Base-by-base conservation (phyloP, 1,140 invertebrate species). In the Lasaia peninsularis region DNA sequence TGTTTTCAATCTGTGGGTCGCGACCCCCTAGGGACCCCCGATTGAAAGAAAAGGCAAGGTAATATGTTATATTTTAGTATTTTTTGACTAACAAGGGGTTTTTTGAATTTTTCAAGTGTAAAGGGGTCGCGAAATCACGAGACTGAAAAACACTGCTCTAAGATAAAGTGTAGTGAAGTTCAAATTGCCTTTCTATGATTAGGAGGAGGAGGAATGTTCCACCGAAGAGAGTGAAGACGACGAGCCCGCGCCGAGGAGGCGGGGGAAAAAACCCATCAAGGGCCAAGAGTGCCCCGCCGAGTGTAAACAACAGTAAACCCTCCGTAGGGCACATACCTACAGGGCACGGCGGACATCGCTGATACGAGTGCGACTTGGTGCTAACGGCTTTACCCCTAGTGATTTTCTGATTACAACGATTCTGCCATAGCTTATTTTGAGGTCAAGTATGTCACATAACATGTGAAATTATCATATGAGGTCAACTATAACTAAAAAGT, bases 161-260 rank as follows among this genome's bases (percentile, higher is more conserved):
- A 6, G 11, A 20, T n/a, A 11, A 16, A 11, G 11, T 20, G 18
- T 48, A 21, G 40, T 10, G 10, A 21, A 48, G 40, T 48, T 48
- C 18, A 48, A 21, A 20, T 48, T 44, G 18, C 40, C 8, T 48
- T 48, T 52, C n/a, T 52, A 40, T 35, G 37, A 40, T 31, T 37
- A 82, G 78, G 78, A 88, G 72, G 83, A 86, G 67, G 85, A 88
- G 62, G 82, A 88, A 54, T 85, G 82, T 50, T 86, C 80, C 6
- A 74, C 79, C 32, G 82, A 86, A 63, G 82, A 86, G 64, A 85
- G 81, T 57, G 84, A 86, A 20, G 79, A 83, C 37, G 82, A 84
- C 16, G 77, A 81, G 56, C 79, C 79, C 2, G 65, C 78, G 52
- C 78, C 76, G 16, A 61, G 74, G 49, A 59, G 77, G 21, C 69